Base-by-base conservation (phyloP, 2,888 invertebrate species). In the Zonitis immaculata region DNA sequence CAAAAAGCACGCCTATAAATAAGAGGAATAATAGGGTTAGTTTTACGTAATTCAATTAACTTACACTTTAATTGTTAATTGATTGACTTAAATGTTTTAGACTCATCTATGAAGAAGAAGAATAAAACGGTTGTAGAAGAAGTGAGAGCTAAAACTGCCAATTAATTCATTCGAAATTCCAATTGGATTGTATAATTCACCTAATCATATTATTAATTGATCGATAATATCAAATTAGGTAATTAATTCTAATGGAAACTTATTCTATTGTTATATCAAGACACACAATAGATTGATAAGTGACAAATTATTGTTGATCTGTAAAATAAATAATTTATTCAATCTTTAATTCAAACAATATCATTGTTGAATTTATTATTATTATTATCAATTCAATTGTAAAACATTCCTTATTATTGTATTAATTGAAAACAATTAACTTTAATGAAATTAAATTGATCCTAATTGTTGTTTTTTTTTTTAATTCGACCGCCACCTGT, bases 91-190 rank as follows among this genome's bases (percentile, higher is more conserved):
- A 26, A 42, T 50, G 46, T 67, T 67, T 61, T 68, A 69, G 69
- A 69, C 69, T 42, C 69, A 66, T 66, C 67, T 69, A 49, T 69
- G 61, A 69, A 60, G 59, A 66, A 62, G 47, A n/a, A n/a, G n/a
- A n/a, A n/a, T n/a, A n/a, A 49, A 16, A 54, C 58, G 59, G 57
- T 61, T 59, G 49, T 51, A 47, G 30, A 47, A 4, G 3, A 22
- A 45, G 39, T 48, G 32, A 54, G 28, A 52, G 54, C 55, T 52
- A 57, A 35, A 46, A 57, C 56, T 56, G 56, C 53, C 58, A 56
- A 58, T 22, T 22, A n/a, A n/a, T n/a, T n/a, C n/a, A n/a, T n/a
- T n/a, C n/a, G n/a, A n/a, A n/a, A n/a, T n/a, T n/a, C n/a, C n/a
- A n/a, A n/a, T n/a, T n/a, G n/a, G n/a, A n/a, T n/a, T n/a, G n/a